Base-by-base conservation (phyloP, 2,797 vertebrate genomes). In the Cryptoprocta ferox region DNA sequence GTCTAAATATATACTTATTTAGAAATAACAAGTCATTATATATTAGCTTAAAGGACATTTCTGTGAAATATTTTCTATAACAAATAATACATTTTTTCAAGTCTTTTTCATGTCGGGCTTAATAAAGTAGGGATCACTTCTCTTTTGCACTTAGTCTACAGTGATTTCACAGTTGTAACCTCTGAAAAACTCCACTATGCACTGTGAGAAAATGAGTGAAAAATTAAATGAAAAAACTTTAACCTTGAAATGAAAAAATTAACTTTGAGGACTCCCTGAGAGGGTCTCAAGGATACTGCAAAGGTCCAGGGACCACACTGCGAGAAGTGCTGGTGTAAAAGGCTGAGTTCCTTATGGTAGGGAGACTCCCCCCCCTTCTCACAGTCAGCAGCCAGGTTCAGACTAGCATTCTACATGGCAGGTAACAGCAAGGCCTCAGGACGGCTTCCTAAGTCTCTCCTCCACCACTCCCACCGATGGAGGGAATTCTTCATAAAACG, bases 1-100 rank as follows among this genome's bases (percentile, higher is more conserved):
- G 18, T 63, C n/a, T 80, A 89, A 92, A 79, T 91, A 71, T 50
- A 80, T 73, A 71, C 18, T 70, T n/a, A 45, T 75, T 75, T 95
- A 18, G 19, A 95, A 96, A 73, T 70, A 76, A 63, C 26, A 85
- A 73, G 30, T 82, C 50, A 59, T n/a, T 70, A 66, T 45, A 16
- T 14, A 21, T 88, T 94, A 53, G 16, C 15, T 92, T 76, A 91
- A 92, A 90, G 26, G 79, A 10, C 13, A 89, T 28, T 94, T 92
- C 84, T 79, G 16, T 45, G 6, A 89, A 90, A 56, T 21, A 79
- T 15, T 35, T 75, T 68, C 26, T 35, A 89, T 66, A 89, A 35
- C 7, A 35, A 76, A n/a, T 73, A 73, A 75, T 42, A 35, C 50
- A 76, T 24, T 89, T 92, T 56, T 88, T 19, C 35, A 59, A 89